Conservation (phyloP, 1,140 invertebrate species). For the Vanessa tameamea region DNA sequence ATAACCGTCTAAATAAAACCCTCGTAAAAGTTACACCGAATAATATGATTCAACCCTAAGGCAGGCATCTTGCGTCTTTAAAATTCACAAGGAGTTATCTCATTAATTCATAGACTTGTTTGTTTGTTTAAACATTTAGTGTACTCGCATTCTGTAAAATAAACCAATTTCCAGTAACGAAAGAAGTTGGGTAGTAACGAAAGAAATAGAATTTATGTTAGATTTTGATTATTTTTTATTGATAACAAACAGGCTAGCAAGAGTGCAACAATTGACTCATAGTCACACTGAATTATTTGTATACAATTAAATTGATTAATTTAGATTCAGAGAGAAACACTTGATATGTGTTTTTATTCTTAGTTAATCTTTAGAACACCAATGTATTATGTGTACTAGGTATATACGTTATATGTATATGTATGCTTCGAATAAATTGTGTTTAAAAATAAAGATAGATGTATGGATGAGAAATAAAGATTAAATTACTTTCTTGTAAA, state of each 20-base stretch:
- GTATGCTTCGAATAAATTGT: no score
- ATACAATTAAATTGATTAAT: no score
- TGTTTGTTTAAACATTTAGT: constrained; percentile 38
- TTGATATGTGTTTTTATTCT: no score
- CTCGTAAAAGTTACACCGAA: constrained; percentile 56
- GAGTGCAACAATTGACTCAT: no score
- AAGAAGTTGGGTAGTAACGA: constrained; percentile 15
- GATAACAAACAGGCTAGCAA: background rate
- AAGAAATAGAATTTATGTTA: constrained; percentile 17
- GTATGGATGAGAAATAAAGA: background rate
- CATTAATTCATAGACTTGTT: constrained; percentile 45
- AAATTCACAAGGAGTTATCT: constrained; percentile 49
- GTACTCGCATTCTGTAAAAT: background rate
- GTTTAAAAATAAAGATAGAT: no score
- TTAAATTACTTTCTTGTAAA: background rate
- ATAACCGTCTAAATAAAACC: constrained; percentile 62
- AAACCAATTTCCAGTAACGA: constrained; percentile 5
- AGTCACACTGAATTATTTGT: no score
- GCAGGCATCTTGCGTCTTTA: constrained; percentile 31
- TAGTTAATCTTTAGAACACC: no score
- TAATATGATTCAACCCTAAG: constrained; percentile 48
- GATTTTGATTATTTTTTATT: constrained; percentile 17
- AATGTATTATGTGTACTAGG: no score
- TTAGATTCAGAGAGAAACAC: no score
- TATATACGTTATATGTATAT: no score